Conservation (phyloP, 2,888 invertebrate species). For the Caradrina clavipalpis region DNA sequence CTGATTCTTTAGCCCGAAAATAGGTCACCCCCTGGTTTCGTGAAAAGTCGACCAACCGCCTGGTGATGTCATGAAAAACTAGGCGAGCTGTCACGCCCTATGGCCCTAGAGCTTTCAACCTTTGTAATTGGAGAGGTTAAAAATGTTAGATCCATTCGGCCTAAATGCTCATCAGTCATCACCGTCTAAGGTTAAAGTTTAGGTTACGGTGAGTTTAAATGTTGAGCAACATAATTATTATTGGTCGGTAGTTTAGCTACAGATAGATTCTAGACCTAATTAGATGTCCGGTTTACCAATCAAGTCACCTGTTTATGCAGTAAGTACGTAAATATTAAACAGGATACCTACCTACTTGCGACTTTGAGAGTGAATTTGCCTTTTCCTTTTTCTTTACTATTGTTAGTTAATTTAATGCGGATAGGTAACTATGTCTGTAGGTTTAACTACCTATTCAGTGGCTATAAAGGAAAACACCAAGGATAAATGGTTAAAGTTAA, state of each 20-base stretch:
- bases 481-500: background rate
- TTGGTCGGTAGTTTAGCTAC: too few relatives aligned
- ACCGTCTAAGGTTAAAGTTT: too few relatives aligned
- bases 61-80: background rate
- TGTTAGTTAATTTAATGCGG: background rate
- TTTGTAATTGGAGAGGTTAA: too few relatives aligned
- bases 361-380: background rate
- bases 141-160: too few relatives aligned
- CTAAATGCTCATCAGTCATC: too few relatives aligned
- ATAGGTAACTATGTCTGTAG: too few relatives aligned
- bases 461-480: slow-evolving; percentile 15
- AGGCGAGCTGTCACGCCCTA: background rate
- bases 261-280: too few relatives aligned
- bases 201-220: too few relatives aligned
- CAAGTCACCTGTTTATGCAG: background rate
- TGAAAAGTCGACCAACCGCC: background rate
- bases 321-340: too few relatives aligned
- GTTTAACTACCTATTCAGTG: background rate
- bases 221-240: too few relatives aligned
- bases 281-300: too few relatives aligned
- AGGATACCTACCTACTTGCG: background rate
- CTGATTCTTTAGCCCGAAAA: background rate
- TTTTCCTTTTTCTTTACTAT: background rate
- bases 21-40: background rate
- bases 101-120: background rate